Conservation (phyloP, 2,113 vertebrate species). For the Bubo bubo region DNA sequence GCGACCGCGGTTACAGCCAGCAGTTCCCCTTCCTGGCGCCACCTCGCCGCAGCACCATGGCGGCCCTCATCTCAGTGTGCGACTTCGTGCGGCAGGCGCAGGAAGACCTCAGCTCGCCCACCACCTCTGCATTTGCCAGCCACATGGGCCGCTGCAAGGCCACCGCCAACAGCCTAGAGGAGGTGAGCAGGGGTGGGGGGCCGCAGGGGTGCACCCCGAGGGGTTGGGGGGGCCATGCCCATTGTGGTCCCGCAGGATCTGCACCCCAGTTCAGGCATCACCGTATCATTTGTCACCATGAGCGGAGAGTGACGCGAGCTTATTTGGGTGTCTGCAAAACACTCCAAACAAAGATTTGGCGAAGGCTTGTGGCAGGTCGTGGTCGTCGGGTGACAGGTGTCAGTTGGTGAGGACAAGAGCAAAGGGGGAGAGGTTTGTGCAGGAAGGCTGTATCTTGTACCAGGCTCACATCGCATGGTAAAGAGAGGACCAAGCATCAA, state of each 20-base stretch:
- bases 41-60: neutral
- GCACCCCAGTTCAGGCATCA: neutral
- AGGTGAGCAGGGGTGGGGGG: conserved; percentile 26
- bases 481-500: neutral
- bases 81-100: conserved; percentile 66
- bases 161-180: conserved; percentile 59
- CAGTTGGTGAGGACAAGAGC: neutral
- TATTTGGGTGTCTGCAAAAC: neutral
- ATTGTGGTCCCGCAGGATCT: accelerated
- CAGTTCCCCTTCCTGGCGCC: neutral
- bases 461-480: accelerated
- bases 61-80: conserved; percentile 64
- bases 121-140: conserved; percentile 71
- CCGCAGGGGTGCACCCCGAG: no score
- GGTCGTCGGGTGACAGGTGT: neutral
- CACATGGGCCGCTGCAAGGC: conserved; percentile 69
- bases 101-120: conserved; percentile 76
- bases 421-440: neutral
- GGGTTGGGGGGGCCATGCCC: no score
- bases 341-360: neutral
- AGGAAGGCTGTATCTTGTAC: neutral
- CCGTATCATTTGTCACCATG: neutral
- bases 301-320: neutral
- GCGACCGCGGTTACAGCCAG: accelerated
- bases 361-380: accelerated